Evolutionary conservation across 2,797 vertebrate genomes (phyloP).

Genomic region (Tinamus major): DNA sequence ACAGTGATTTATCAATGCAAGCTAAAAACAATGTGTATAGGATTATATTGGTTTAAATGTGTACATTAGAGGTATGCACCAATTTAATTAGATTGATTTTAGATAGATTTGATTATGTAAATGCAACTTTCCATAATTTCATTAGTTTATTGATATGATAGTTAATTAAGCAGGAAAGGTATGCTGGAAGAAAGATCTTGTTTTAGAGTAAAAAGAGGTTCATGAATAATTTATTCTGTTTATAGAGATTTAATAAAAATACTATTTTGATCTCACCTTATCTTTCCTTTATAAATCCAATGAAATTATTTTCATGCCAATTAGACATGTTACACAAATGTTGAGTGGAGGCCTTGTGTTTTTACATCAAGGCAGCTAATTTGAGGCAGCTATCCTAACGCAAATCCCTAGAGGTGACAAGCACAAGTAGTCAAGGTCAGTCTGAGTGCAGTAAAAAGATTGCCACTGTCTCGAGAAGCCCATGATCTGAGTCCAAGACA

Average conservation of each 20-base stretch:
- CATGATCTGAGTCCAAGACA: not conserved
- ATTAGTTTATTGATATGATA: slow-evolving; percentile 40
- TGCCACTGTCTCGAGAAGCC: not conserved
- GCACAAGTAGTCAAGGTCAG: not conserved
- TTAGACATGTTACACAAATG: not conserved
- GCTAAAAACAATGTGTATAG: not conserved
- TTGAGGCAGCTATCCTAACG: not conserved
- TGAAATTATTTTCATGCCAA: not conserved
- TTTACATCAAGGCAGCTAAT: not conserved
- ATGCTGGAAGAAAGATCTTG: not conserved
- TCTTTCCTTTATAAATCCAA: not conserved
- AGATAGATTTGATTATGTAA: slow-evolving; percentile 43
- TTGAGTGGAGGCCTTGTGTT: not conserved
- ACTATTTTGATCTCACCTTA: not conserved
- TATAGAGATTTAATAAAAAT: not conserved
- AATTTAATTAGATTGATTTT: slow-evolving; percentile 22
- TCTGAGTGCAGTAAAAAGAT: not conserved
- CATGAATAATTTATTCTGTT: not conserved
- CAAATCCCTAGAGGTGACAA: not conserved
- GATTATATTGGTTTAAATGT: slow-evolving; percentile 34
- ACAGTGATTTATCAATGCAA: not conserved
- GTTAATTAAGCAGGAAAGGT: slow-evolving; percentile 35
- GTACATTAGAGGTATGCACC: not conserved
- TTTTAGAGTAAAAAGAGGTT: not conserved
- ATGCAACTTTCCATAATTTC: not conserved